Evolutionary conservation across 2,113 vertebrate species (phyloP).

Genomic region (Epinephelus fuscoguttatus): DNA sequence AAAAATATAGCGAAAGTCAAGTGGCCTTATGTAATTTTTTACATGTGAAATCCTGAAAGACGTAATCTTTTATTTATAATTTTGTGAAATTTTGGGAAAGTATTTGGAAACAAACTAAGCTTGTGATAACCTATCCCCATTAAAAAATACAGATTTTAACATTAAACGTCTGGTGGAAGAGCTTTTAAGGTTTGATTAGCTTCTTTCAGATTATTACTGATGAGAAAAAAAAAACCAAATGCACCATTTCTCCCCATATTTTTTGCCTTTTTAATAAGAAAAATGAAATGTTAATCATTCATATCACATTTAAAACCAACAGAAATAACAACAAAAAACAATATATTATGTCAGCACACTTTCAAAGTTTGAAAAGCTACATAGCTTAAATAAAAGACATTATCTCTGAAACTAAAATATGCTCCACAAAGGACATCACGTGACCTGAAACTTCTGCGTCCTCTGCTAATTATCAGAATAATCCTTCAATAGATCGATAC

Average conservation of each 20-base stretch:
- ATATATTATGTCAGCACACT: conserved; percentile 84
- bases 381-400: conserved; percentile 84
- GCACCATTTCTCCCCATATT: conserved; percentile 65
- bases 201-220: background rate
- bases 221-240: conserved; percentile 17
- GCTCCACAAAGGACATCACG: conserved; percentile 59
- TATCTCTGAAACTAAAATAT: conserved; percentile 62
- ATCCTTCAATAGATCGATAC: conserved; percentile 64
- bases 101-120: background rate
- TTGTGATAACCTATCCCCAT: background rate
- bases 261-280: conserved; percentile 86
- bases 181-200: background rate
- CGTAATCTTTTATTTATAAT: background rate
- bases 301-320: conserved; percentile 79
- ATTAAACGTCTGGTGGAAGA: no score
- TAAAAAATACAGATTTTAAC: background rate
- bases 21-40: background rate
- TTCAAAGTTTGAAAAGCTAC: conserved; percentile 76
- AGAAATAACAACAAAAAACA: conserved; percentile 59
- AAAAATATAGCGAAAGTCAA: background rate
- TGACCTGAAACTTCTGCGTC: conserved; percentile 80
- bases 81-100: background rate
- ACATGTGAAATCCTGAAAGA: background rate
- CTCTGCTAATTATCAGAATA: conserved; percentile 40
- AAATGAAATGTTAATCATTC: conserved; percentile 77